Evolutionary conservation across 2,113 vertebrate genomes (phyloP), one percentile per base, ranked within the genome.

Genomic region (Apistogramma diplotaenia): DNA sequence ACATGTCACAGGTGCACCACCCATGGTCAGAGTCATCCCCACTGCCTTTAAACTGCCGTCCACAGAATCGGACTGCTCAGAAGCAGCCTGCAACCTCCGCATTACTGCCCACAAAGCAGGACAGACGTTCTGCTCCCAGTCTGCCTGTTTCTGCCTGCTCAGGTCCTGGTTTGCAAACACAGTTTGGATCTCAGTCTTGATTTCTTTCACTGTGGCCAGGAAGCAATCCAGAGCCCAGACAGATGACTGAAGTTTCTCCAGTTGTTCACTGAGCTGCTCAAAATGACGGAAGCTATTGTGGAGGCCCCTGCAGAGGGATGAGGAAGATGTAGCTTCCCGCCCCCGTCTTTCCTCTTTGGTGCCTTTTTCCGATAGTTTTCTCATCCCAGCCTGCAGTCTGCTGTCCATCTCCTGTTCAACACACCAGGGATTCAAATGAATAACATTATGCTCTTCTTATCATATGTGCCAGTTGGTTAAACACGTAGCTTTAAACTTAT

Each of bases 211-310:
- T 1, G 93, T 90, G 72, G 85, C 82, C 82, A 98, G 84, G 86
- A 98, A 96, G 10, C 18, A 81, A 46, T 96, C 93, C 77, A 98
- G 82, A 70, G 93, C 92, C 71, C 75, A 86, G 12, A 95, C 82
- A 11, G 91, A 89, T 0, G 84, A 89, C 87, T 95, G 89, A 0
- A 87, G 76, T 13, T 80, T 87, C 78, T 91, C 93, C 76, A 96
- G 84, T 74, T 65, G 93, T 78, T 76, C 84, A 58, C 85, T 89
- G 85, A 94, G 87, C 81, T 94, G 94, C 81, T 95, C 87, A 1
- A 97, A 91, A 2, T 91, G 94, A 51, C 81, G 89, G 85, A 92
- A 90, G 75, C 89, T 94, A 75, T 81, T 85, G 29, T 85, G 70
- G 31, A 92, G 76, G 57, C 96, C 84, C 72, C 84, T 89, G 51